Evolutionary conservation across 2,113 vertebrate species (phyloP), one percentile per base, ranked within the genome.

Genomic region (Zosterops pallidus): DNA sequence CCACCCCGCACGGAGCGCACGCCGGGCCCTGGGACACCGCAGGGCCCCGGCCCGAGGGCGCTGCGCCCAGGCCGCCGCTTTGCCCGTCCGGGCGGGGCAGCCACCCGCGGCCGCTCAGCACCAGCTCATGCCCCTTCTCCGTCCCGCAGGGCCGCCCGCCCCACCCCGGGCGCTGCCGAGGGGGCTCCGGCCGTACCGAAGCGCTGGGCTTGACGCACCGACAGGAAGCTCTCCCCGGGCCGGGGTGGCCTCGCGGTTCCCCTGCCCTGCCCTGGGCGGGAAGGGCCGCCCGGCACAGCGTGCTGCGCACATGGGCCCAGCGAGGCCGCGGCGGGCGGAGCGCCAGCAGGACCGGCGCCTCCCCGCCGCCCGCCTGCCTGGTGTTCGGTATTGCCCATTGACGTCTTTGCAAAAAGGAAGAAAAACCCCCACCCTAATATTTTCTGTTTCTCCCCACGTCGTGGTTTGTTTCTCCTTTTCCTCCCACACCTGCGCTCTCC

Each of bases 61-160:
- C n/a, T n/a, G 68, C 62, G 26, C n/a, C 12, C n/a, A n/a, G 35
- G 52, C 47, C 56, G 26, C 64, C 64, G 18, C 22, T 25, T 9
- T 22, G 62, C 47, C 47, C 15, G 24, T 57, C 37, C 20, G 50
- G 50, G 39, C 50, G 23, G 50, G 19, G 22, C 75, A 47, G 22
- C 39, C 12, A 19, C 29, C n/a, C 39, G 41, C 28, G 47, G 64
- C 55, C 39, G 1, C 39, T n/a, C 10, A 6, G 17, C 56, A 13
- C 55, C 74, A 28, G 64, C 89, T 98, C 56, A 95, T 95, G 88
- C 62, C 53, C 33, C 18, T 95, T 97, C 92, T 95, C 95, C 47
- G 70, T 95, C 95, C 94, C 94, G 92, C 97, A 98, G 98, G 97
- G 95, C 94, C 91, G 91, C 92, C 77, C 42, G 53, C 71, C 44